Percentiles rank a stretch among this genome's conserved stretches.
phyloP scores from a whole-genome alignment of 2,113 vertebrate species.

The Forbesichthys papilliferus region DNA sequence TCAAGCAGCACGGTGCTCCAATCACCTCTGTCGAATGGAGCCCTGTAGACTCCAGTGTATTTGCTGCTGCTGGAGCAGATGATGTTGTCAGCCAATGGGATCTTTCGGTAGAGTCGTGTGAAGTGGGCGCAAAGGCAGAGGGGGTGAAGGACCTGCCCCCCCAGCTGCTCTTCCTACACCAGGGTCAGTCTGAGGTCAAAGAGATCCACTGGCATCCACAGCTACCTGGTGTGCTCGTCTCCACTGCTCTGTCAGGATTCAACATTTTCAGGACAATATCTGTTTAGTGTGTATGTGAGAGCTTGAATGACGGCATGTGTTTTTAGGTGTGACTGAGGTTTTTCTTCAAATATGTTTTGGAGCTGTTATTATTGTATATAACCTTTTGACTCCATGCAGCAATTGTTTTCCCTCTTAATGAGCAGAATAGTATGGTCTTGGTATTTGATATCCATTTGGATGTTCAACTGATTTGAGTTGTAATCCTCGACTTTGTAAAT shows the following conservation, averaged over 20 bases:
- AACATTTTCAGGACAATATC: conserved; percentile 90
- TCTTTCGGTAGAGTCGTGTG: conserved; percentile 84
- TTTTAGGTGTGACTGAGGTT: conserved; percentile 2
- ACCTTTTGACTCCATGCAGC: conserved; percentile 12
- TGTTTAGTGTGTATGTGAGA: conserved; percentile 54
- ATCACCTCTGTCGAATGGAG: conserved; percentile 91
- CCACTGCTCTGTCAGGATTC: conserved; percentile 87
- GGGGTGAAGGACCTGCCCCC: conserved; percentile 80
- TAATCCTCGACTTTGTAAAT: too few species aligned
- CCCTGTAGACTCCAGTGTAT: conserved; percentile 85
- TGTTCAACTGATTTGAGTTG: too few species aligned
- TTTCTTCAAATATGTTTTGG: conserved; percentile 6
- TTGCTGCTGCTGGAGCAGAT: conserved; percentile 84
- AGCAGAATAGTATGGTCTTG: too few species aligned
- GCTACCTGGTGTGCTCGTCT: conserved; percentile 81
- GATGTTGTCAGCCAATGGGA: conserved; percentile 91
- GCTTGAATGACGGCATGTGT: conserved; percentile 8
- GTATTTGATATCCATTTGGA: too few species aligned
- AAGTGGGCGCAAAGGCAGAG: conserved; percentile 70
- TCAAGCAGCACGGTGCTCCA: conserved; percentile 89
- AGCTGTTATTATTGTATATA: conserved; percentile 53
- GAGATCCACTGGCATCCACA: conserved; percentile 92
- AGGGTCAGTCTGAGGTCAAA: conserved; percentile 89
- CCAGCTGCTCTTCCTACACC: conserved; percentile 89
- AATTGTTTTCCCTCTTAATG: neutral